A percentile compares a stretch with the other conserved stretches of the same genome.
Conservation (phyloP, 2,888 invertebrate genomes). For the Drosophila prostipennis region DNA sequence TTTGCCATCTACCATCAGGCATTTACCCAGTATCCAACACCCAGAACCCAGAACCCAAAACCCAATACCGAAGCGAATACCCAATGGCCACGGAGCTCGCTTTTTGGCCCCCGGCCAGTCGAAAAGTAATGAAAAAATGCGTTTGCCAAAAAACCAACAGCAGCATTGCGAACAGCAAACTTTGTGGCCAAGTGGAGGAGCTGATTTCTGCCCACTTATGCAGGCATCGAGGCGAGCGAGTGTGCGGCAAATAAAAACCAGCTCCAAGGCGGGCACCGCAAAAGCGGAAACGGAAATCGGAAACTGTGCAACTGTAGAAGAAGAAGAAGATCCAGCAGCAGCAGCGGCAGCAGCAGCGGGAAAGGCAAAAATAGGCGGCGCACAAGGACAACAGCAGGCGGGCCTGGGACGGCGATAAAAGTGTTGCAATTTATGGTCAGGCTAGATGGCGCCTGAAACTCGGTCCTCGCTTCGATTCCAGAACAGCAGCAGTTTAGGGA, state of each 20-base stretch:
- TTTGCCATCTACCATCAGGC: slow-evolving; percentile 56
- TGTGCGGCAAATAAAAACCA: slow-evolving; percentile 71
- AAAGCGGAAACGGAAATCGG: slow-evolving; percentile 79
- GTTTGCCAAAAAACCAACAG: slow-evolving; percentile 67
- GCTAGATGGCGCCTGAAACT: slow-evolving; percentile 64
- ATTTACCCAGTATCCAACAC: slow-evolving; percentile 52
- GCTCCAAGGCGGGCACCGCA: slow-evolving; percentile 71
- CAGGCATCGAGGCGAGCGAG: slow-evolving; percentile 66
- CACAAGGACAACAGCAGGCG: slow-evolving; percentile 60
- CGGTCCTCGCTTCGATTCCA: slow-evolving; percentile 11
- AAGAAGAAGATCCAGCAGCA: slow-evolving; percentile 37
- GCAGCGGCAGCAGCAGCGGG: not conserved
- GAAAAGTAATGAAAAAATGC: slow-evolving; percentile 74
- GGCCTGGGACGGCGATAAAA: slow-evolving; percentile 66
- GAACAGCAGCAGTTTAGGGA: slow-evolving; percentile 3
- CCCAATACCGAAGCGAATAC: slow-evolving; percentile 21
- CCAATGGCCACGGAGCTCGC: slow-evolving; percentile 53
- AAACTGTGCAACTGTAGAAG: slow-evolving; percentile 72
- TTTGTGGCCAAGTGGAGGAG: slow-evolving; percentile 59
- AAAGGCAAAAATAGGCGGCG: slow-evolving; percentile 69
- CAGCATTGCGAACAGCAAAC: slow-evolving; percentile 24
- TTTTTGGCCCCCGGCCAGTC: slow-evolving; percentile 70
- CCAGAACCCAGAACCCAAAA: slow-evolving; percentile 34
- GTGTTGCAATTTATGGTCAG: slow-evolving; percentile 79
- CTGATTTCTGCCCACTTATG: slow-evolving; percentile 71